Evolutionary conservation across 64 coral and sea anemone genomes (phyloP).

Genomic region (Montipora sp.): DNA sequence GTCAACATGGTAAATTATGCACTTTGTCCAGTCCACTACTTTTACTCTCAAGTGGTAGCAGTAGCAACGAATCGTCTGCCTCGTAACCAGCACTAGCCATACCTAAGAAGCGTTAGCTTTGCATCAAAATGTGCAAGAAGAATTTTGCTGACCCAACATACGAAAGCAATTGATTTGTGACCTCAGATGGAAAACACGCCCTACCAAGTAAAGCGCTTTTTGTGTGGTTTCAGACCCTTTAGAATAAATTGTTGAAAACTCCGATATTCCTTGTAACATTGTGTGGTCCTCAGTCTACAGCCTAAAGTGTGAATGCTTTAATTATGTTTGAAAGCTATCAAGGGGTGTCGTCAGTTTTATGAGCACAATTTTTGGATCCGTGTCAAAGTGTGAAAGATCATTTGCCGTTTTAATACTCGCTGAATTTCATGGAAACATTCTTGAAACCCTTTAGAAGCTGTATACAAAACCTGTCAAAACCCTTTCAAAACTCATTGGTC

Average conservation of each 20-base stretch:
- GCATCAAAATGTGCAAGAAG: background rate
- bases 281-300: background rate
- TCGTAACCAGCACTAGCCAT: background rate
- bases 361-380: background rate
- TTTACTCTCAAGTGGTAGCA: background rate
- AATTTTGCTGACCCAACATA: background rate
- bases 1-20: constrained; percentile 10
- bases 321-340: background rate
- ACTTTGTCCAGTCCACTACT: constrained; percentile 27
- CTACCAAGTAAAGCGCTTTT: background rate
- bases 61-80: background rate
- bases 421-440: no score
- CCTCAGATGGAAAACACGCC: background rate
- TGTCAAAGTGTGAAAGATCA: constrained; percentile 3
- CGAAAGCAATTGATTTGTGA: background rate
- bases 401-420: background rate
- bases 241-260: background rate
- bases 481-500: no score
- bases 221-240: background rate
- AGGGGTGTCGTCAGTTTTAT: background rate
- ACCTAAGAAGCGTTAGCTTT: background rate
- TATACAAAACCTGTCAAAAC: no score
- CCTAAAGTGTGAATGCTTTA: background rate
- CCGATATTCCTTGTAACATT: background rate
- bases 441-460: no score